Percentiles rank a stretch among this genome's conserved stretches.
These are phyloP conservation scores for Aurelia sp. DNA, from an alignment of 30 jellyfish, hydroid and myxozoan species.

Conservation along the genomic window DNA sequence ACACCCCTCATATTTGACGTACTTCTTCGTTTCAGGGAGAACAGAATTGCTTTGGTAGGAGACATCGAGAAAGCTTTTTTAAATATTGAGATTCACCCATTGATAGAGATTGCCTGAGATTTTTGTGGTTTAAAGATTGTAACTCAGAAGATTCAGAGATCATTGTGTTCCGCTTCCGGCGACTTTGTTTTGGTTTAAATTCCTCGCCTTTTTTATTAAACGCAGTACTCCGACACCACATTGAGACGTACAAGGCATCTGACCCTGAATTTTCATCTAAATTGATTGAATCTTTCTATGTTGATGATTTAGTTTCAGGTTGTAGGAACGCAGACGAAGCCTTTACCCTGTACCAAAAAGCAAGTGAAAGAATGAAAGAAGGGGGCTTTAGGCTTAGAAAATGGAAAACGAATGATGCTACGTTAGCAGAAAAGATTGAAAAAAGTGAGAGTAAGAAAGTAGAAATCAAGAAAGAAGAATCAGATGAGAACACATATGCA, in stretches of 20 bases:
- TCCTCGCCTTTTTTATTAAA: conserved; percentile 15
- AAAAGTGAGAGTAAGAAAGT: conserved; percentile 1
- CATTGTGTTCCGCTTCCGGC: conserved; percentile 1
- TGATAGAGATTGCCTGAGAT: conserved; percentile 69
- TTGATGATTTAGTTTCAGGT: conserved; percentile 42
- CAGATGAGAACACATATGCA: background rate
- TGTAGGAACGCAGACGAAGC: conserved; percentile 31
- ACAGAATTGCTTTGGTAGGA: conserved; percentile 4
- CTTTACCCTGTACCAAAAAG: conserved; percentile 27
- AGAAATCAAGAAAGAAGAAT: background rate
- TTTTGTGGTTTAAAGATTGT: conserved; percentile 32
- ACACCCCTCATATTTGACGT: conserved; percentile 36
- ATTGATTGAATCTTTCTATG: background rate
- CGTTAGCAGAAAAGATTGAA: background rate
- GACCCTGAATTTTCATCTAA: conserved; percentile 21
- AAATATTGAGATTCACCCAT: conserved; percentile 29
- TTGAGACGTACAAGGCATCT: conserved; percentile 7
- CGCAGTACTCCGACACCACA: conserved; percentile 26
- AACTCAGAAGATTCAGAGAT: background rate
- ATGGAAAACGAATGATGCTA: conserved; percentile 17
- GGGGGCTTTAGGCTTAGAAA: conserved; percentile 50
- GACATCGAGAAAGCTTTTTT: conserved; percentile 53
- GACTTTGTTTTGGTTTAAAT: conserved; percentile 13
- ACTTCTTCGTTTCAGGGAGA: conserved; percentile 39
- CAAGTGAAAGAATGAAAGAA: conserved; percentile 15